phyloP scores from a whole-genome alignment of 2,888 invertebrate genomes.

The Scrobipalpa costella region DNA sequence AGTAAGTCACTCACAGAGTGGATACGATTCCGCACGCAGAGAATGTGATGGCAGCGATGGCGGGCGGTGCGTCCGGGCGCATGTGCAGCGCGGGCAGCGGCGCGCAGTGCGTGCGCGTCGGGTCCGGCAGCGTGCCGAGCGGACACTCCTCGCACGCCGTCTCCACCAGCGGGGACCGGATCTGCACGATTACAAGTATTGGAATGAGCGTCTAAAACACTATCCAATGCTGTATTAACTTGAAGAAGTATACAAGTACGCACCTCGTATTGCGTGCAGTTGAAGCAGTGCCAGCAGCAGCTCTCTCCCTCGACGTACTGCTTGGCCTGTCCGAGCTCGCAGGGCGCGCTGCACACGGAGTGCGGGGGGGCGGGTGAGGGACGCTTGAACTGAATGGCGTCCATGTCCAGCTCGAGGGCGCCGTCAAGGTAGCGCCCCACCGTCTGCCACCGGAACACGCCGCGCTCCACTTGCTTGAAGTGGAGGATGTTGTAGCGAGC shows the following conservation, averaged over 20 bases:
- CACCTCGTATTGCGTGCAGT: slow-evolving; percentile 79
- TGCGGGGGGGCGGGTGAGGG: slow-evolving; percentile 89
- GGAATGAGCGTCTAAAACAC: background rate
- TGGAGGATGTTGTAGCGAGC: slow-evolving; percentile 97
- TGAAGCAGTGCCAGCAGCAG: slow-evolving; percentile 95
- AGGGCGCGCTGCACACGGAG: slow-evolving; percentile 95
- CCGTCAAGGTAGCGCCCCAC: slow-evolving; percentile 94
- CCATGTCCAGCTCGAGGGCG: slow-evolving; percentile 88
- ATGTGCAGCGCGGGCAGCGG: slow-evolving; percentile 91
- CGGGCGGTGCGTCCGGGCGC: slow-evolving; percentile 90
- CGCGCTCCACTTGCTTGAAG: slow-evolving; percentile 89
- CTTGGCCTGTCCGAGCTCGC: slow-evolving; percentile 93
- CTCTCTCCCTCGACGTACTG: slow-evolving; percentile 96
- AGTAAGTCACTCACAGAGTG: slow-evolving; percentile 75
- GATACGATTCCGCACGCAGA: slow-evolving; percentile 91
- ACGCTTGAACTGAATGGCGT: slow-evolving; percentile 91
- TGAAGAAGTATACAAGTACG: background rate
- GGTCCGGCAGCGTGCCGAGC: slow-evolving; percentile 90
- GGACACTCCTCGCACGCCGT: slow-evolving; percentile 91
- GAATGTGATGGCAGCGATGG: slow-evolving; percentile 94
- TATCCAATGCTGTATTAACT: background rate
- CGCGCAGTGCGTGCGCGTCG: slow-evolving; percentile 85
- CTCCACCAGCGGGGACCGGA: slow-evolving; percentile 88
- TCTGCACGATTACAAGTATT: slow-evolving; percentile 79
- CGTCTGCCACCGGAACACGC: slow-evolving; percentile 90